phyloP scores from a whole-genome alignment of 2,888 invertebrate genomes.

The Ischnura elegans region DNA sequence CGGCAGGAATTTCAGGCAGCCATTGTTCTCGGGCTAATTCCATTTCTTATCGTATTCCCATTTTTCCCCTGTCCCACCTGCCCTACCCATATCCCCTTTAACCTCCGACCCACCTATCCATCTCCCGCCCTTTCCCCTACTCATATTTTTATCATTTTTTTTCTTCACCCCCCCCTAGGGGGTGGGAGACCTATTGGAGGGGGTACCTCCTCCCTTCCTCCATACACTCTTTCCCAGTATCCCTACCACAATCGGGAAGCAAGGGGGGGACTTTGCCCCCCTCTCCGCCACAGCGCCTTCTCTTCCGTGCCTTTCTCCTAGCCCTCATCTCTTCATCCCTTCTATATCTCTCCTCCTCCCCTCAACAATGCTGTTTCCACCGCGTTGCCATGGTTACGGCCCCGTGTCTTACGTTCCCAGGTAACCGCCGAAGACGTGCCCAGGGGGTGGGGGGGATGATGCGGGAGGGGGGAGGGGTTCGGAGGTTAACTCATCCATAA shows the following conservation, averaged over 20 bases:
- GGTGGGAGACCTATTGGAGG: background rate
- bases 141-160: background rate
- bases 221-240: background rate
- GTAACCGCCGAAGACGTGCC: constrained; percentile 51
- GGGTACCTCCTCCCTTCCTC: background rate
- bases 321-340: constrained; percentile 3
- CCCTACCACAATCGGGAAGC: background rate
- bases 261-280: background rate
- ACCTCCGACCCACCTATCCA: constrained; percentile 7
- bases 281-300: background rate
- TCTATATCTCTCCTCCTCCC: background rate
- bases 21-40: constrained; percentile 1
- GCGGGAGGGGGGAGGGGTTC: background rate
- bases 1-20: background rate
- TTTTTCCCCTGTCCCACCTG: background rate
- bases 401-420: constrained; percentile 44
- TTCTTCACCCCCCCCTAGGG: background rate
- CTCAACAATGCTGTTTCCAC: background rate
- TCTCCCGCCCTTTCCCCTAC: background rate
- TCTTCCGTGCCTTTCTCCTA: background rate
- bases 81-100: background rate
- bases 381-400: constrained; percentile 45
- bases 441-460: background rate
- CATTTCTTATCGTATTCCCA: constrained; percentile 22
- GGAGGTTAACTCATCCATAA: background rate